Evolutionary conservation across 2,113 vertebrate species (phyloP), one percentile per base, ranked within the genome.

Genomic region (Orcinus orca): DNA sequence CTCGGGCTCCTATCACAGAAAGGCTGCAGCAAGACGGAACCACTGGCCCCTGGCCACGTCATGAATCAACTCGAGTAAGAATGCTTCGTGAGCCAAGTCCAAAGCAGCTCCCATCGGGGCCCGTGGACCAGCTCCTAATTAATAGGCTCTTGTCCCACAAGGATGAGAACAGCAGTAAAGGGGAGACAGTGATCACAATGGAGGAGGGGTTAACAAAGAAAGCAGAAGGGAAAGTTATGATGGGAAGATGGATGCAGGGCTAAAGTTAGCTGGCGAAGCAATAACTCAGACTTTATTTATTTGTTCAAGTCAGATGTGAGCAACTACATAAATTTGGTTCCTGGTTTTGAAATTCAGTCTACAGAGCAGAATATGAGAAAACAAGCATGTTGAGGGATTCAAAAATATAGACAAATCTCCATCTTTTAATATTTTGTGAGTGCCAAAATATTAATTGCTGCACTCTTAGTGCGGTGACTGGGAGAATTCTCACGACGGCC

Each of bases 61-160:
- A 88, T 94, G 82, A 96, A 97, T 97, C 96, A 97, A 74, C 29
- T 44, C 38, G 21, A 93, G 76, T 36, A 74, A 92, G 62, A 67
- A 70, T 0, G 47, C 65, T 82, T 86, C 74, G 6, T 26, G 11
- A 92, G 80, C 50, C 2, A 23, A 79, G 65, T 89, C 93, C 96
- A 97, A 96, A 68, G 74, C 68, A 93, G 71, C 71, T 90, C 90
- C 92, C 96, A 36, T 3, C 0, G 73, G 93, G 91, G 13, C 88
- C 55, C 53, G 18, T 7, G 62, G 81, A 93, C 96, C 55, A 93
- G 77, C 47, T 90, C 44, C 79, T 97, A 95, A 97, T 97, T 85
- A 90, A 97, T 88, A 94, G 77, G n/a, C 18, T 96, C 20, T 74
- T 82, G 74, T 88, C 70, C 53, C 71, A 90, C 31, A n/a, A 79